Base-by-base conservation (phyloP, 2,113 vertebrate genomes). In the Paedocypris sp. region DNA sequence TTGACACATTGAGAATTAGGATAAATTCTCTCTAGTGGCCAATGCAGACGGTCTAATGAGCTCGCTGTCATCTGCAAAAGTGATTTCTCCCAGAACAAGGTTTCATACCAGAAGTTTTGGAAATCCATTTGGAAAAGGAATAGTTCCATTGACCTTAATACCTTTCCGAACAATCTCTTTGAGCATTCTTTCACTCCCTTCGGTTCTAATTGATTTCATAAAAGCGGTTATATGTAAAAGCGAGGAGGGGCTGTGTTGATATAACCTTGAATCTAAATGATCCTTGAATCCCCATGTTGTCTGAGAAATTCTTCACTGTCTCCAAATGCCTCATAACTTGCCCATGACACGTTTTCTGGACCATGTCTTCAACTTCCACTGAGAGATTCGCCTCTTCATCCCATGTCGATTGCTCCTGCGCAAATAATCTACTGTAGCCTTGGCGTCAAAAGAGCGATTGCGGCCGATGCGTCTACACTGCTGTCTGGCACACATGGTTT, bases 51-150 rank as follows among this genome's bases (percentile, higher is more conserved):
- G 29, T 62, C 68, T 66, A 70, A 66, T 66, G 51, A 66, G 58
- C 8, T 47, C 22, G 43, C 51, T 58, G 52, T 66, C 68, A 62
- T 70, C 43, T 25, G 13, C 58, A 45, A 41, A 66, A 66, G 19
- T 58, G 58, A 70, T 70, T 64, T 66, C 63, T 70, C 64, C 68
- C 68, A 62, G 68, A 70, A 70, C 68, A 70, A 50, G 58, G 49
- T 70, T 66, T 70, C 68, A 70, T 70, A 70, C 62, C 68, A 66
- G 51, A 66, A 58, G 63, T 58, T 70, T 70, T 66, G 58, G 59
- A 66, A 62, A 66, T 70, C 68, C 63, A 70, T 70, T 70, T 70
- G 68, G 68, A 70, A 70, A 70, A 70, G 63, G 51, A 70, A 70
- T 66, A 54, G 68, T 70, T 70, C 63, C 68, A 70, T 66, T 66